Base-by-base conservation (phyloP, 2,797 vertebrate species). In the Rhinatrema bivittatum region DNA sequence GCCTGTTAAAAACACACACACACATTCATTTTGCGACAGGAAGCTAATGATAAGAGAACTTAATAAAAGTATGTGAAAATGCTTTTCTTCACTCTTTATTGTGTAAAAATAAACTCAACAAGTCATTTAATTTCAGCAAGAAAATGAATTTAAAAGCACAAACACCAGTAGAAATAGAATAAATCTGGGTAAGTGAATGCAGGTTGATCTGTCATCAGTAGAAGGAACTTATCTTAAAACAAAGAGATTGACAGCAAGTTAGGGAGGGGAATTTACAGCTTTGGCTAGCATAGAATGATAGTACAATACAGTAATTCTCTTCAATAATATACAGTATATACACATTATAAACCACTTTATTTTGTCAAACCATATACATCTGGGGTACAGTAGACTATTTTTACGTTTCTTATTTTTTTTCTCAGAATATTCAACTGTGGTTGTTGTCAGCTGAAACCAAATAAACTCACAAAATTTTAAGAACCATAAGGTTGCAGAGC, bases 41-140 rank as follows among this genome's bases (percentile, higher is more conserved):
- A n/a, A n/a, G n/a, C n/a, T n/a, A n/a, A n/a, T n/a, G n/a, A n/a
- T n/a, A n/a, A n/a, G n/a, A n/a, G n/a, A 46, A 54, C 65, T 50
- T 46, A 34, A 16, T 27, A 45, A 52, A 28, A 54, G 51, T 34
- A 49, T 15, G 6, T 26, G 24, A 21, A 25, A 12, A 6, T 27
- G 56, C 67, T 74, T 82, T 78, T 80, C 78, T 74, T 77, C 71
- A 58, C 68, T 75, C 70, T 86, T 87, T 87, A 87, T 85, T 87
- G 81, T 86, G 84, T 82, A 87, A 87, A 87, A 87, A 87, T 87
- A 87, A 87, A 87, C 74, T 80, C 64, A 72, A 81, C 79, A 72
- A 72, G 81, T 76, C 82, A 78, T 81, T 78, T 79, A 43, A 52
- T 85, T 74, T 74, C 64, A 46, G 83, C 84, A 77, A 60, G 72